Evolutionary conservation across 2,797 vertebrate species (phyloP).

Genomic region (Cynopterus sphinx): DNA sequence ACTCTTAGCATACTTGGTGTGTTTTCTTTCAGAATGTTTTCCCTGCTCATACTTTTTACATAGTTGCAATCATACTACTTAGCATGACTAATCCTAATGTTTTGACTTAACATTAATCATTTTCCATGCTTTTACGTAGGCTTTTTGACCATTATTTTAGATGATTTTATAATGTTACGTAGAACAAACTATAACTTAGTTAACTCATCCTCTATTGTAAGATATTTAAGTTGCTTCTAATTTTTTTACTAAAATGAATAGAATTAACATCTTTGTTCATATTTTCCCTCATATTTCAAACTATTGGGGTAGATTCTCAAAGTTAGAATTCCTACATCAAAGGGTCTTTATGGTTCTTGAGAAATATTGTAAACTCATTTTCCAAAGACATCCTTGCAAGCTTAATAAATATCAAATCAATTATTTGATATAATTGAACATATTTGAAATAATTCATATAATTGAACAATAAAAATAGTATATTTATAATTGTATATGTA

Average conservation of each 20-base stretch:
- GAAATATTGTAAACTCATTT: neutral
- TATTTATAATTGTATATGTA: too few relatives aligned
- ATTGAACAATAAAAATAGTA: too few relatives aligned
- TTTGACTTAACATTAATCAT: neutral
- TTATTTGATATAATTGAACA: neutral
- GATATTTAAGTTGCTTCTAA: neutral
- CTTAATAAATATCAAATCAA: constrained; percentile 10
- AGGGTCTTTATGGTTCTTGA: neutral
- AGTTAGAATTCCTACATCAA: neutral
- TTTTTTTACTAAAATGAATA: neutral
- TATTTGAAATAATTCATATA: too few relatives aligned
- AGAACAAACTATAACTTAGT: neutral
- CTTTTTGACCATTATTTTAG: neutral
- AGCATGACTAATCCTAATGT: neutral
- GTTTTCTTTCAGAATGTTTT: constrained; percentile 14
- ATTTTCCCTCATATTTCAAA: constrained; percentile 15
- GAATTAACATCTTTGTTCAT: neutral
- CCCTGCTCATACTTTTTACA: neutral
- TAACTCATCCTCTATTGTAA: neutral
- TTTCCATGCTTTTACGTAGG: neutral
- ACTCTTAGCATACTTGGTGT: neutral
- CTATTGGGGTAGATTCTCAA: neutral
- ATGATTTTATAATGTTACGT: neutral
- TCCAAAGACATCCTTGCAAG: neutral
- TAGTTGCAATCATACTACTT: neutral